Evolutionary conservation across 1,140 invertebrate species (phyloP), one percentile per base, ranked within the genome.

Genomic region (Drosophila sechellia): DNA sequence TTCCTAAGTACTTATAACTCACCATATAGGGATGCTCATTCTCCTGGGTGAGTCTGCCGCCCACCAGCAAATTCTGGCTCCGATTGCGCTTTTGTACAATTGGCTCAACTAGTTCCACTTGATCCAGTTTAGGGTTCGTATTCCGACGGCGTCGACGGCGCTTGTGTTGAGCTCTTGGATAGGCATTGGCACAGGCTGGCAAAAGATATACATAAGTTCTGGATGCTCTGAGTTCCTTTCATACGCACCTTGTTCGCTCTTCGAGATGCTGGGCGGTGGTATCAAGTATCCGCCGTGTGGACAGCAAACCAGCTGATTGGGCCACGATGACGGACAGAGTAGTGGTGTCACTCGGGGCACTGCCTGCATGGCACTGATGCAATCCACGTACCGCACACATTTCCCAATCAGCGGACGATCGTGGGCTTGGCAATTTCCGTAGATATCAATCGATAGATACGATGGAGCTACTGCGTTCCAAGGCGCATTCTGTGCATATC

Each of bases 21-120:
- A 81, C 79, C 79, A 81, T 81, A 34, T 81, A 81, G 1, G 79
- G 78, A 74, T 77, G 54, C 55, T 81, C 73, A 15, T 73, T 35
- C 2, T 31, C 13, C 20, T 37, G 45, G 8, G 79, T 77, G 31
- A 60, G 34, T 40, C 59, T 61, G 4, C 79, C 79, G 22, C 79
- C 79, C 15, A 61, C 79, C 11, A 77, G 55, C 27, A 63, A 20
- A 5, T 25, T 43, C 5, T 39, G 37, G 25, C 37, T 77, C 0
- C 49, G 42, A 50, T 66, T 58, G n/a, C 52, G 45, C 56, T 50
- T 55, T 31, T 58, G 57, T 2, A 65, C 34, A 5, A 57, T 56
- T 34, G 58, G 50, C 57, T 81, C 78, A 39, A 61, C 40, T 25
- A 10, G 46, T 42, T 56, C 43, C 35, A 57, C 48, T 53, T 58